Percentiles rank a stretch among this genome's conserved stretches.
Conservation (phyloP, 2,113 vertebrate genomes). For the Daphoenositta chrysoptera region DNA sequence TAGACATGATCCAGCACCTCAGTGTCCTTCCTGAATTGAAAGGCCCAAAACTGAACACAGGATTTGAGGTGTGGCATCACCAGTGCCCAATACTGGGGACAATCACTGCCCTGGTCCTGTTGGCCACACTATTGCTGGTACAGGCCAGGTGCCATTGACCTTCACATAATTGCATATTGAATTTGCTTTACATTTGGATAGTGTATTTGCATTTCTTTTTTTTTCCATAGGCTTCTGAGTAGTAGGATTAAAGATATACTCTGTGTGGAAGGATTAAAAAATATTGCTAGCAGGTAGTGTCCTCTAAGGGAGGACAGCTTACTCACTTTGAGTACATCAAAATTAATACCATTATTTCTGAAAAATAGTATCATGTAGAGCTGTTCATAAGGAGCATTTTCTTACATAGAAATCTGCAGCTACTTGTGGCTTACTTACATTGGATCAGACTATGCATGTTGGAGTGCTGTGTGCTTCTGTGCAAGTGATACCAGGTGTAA, state of each 20-base stretch:
- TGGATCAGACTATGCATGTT: not conserved
- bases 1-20: not conserved
- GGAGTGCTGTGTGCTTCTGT: not conserved
- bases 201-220: not conserved
- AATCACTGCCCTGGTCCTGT: not conserved
- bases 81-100: rapidly evolving
- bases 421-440: not conserved
- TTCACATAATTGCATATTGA: not conserved
- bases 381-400: not conserved
- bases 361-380: not conserved
- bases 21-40: not conserved
- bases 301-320: not conserved
- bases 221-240: not conserved
- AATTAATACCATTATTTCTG: not conserved
- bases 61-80: not conserved
- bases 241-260: not conserved
- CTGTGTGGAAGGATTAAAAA: not conserved
- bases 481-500: not conserved
- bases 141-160: not conserved
- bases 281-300: not conserved
- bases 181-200: not conserved
- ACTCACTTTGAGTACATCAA: not conserved
- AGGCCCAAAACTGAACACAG: not conserved
- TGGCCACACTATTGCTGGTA: not conserved
- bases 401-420: not conserved